Evolutionary conservation across 1,140 invertebrate species (phyloP), one percentile per base, ranked within the genome.

Genomic region (Listronotus bonariensis): DNA sequence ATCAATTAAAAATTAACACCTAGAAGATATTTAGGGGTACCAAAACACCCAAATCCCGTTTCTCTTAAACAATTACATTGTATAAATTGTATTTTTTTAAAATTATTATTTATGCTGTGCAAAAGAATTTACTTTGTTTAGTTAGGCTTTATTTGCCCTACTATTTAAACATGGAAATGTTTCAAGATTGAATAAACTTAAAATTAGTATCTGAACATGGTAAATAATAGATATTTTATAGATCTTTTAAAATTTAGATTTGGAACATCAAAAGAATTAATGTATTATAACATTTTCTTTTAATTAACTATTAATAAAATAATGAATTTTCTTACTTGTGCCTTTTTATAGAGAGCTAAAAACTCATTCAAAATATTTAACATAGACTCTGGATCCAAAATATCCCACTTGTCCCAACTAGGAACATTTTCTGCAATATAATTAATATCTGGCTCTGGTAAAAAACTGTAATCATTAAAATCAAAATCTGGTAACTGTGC

Each of bases 401-500:
- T 41, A 69, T 79, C 57, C 78, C 78, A 80, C 53, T 73, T 72
- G 3, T 56, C 46, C 52, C 75, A 71, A 57, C 67, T 70, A 6
- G 78, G 78, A 9, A 80, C 36, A 63, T 75, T 51, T 52, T 74
- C 67, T 31, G 68, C 53, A 18, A 79, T 69, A 18, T 26, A 26
- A 26, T 26, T 26, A 26, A 26, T 26, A 54, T 78, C 70, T 6
- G 73, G 68, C 63, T 77, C 72, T 41, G 58, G 31, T 11, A 77
- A 49, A 68, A 80, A 80, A 18, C 61, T 43, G 18, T 75, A 70
- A 66, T 77, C 72, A 53, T 72, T 67, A 56, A 80, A 78, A 60
- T 74, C 64, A 68, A 80, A 80, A 71, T 80, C 78, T 17, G 78
- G 78, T 6, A 77, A 68, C 42, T 73, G 72, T 6, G 43, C 53